phyloP scores from a whole-genome alignment of 2,888 invertebrate species.

The Ormyrus thymus region DNA sequence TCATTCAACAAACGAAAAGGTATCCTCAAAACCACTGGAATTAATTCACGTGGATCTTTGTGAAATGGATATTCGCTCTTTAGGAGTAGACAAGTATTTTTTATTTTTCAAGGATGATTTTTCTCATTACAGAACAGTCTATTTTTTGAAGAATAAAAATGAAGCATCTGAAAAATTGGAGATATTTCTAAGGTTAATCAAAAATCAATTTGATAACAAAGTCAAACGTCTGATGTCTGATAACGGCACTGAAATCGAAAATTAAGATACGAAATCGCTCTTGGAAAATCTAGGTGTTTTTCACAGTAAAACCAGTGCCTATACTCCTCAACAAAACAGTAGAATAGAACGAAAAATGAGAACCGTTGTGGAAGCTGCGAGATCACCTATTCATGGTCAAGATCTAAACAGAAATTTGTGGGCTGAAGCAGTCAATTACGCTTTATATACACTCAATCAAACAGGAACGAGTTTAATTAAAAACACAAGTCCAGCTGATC shows the following conservation, averaged over 20 bases:
- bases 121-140: background rate
- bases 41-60: background rate
- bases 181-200: background rate
- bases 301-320: slow-evolving; percentile 27
- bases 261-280: background rate
- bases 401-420: too few species aligned
- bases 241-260: slow-evolving; percentile 12
- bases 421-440: slow-evolving; percentile 46
- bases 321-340: slow-evolving; percentile 62
- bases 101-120: slow-evolving; percentile 1
- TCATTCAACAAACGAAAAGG: too few species aligned
- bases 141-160: background rate
- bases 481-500: slow-evolving; percentile 49
- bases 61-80: slow-evolving; percentile 65
- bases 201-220: background rate
- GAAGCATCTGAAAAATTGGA: background rate
- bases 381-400: slow-evolving; percentile 55
- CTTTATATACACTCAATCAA: slow-evolving; percentile 52
- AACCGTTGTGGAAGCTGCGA: slow-evolving; percentile 63
- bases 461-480: slow-evolving; percentile 38
- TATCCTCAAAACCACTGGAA: background rate
- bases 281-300: slow-evolving; percentile 28
- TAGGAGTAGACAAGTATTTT: background rate
- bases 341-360: slow-evolving; percentile 65
- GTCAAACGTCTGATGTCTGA: background rate